These are phyloP conservation scores for Luperina nickerlii DNA, from an alignment of 2,888 invertebrate species.

Conservation along the genomic window DNA sequence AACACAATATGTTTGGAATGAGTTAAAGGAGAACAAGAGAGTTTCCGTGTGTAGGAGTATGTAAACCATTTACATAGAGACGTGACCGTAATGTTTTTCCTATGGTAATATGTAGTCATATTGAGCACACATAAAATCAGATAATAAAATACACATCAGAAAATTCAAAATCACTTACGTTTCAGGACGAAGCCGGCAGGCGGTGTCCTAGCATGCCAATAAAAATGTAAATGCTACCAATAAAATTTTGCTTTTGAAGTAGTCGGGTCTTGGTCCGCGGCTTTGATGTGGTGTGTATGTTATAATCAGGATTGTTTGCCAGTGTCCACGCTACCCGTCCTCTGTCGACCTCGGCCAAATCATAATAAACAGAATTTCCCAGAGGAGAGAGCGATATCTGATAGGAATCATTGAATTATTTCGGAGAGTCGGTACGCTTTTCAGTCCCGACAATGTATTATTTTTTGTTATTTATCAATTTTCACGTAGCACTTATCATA, in stretches of 20 bases:
- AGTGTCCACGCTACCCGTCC: constrained; percentile 69
- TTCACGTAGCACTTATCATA: constrained; percentile 56
- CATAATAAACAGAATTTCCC: constrained; percentile 81
- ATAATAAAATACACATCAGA: constrained; percentile 90
- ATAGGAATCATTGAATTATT: constrained; percentile 79
- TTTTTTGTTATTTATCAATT: constrained; percentile 66
- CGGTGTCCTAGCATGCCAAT: constrained; percentile 89
- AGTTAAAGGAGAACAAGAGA: constrained; percentile 53
- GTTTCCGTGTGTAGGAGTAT: constrained; percentile 50
- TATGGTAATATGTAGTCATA: constrained; percentile 87
- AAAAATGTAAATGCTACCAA: constrained; percentile 89
- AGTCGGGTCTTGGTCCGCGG: constrained; percentile 74
- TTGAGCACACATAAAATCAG: constrained; percentile 88
- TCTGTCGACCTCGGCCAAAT: constrained; percentile 69
- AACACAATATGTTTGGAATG: constrained; percentile 34
- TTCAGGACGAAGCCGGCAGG: constrained; percentile 83
- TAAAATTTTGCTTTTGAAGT: constrained; percentile 89
- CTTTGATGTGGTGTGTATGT: constrained; percentile 86
- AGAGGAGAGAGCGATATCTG: constrained; percentile 72
- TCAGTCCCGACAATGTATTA: constrained; percentile 46
- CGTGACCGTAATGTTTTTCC: constrained; percentile 83
- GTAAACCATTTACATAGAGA: constrained; percentile 73
- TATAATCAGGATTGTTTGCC: constrained; percentile 83
- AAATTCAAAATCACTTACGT: constrained; percentile 91
- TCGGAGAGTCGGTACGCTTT: constrained; percentile 55